phyloP scores from a whole-genome alignment of 92 coral and sea anemone species.

The Siderastrea siderea region DNA sequence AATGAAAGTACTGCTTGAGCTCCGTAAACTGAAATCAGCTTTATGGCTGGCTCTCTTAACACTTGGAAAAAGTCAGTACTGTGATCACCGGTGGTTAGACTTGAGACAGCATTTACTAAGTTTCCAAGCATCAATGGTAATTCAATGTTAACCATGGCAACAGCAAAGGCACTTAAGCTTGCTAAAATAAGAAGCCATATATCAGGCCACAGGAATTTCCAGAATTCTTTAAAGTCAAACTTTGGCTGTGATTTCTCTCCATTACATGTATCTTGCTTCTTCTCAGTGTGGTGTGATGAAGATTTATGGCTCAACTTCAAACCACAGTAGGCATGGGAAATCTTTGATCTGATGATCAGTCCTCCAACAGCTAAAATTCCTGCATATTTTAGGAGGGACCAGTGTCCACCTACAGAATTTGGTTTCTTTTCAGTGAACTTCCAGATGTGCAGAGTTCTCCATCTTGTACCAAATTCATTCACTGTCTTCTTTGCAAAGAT shows the following conservation, averaged over 20 bases:
- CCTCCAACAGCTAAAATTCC: conserved; percentile 41
- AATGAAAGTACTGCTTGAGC: conserved; percentile 91
- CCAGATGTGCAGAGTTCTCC: conserved; percentile 24
- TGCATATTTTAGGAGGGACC: conserved; percentile 38
- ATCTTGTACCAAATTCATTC: not conserved
- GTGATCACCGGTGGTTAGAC: conserved; percentile 82
- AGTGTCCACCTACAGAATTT: conserved; percentile 1
- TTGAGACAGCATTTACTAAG: conserved; percentile 94
- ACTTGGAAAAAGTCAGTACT: conserved; percentile 79
- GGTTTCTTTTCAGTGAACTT: conserved; percentile 31
- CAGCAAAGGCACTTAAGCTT: conserved; percentile 95
- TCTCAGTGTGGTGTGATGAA: conserved; percentile 24
- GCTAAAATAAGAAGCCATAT: conserved; percentile 91
- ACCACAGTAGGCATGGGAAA: conserved; percentile 88
- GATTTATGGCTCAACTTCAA: conserved; percentile 93
- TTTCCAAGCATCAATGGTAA: conserved; percentile 93
- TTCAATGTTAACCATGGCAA: conserved; percentile 92
- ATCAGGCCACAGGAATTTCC: conserved; percentile 91
- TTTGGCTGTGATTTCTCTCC: conserved; percentile 60
- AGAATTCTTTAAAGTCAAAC: conserved; percentile 82
- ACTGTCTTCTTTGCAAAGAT: not conserved
- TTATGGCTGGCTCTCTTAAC: conserved; percentile 82
- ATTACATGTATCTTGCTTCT: conserved; percentile 23
- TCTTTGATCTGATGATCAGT: conserved; percentile 31
- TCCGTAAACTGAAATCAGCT: conserved; percentile 84